Base-by-base conservation (phyloP, 2,113 vertebrate genomes). In the Chloropsis hardwickii region DNA sequence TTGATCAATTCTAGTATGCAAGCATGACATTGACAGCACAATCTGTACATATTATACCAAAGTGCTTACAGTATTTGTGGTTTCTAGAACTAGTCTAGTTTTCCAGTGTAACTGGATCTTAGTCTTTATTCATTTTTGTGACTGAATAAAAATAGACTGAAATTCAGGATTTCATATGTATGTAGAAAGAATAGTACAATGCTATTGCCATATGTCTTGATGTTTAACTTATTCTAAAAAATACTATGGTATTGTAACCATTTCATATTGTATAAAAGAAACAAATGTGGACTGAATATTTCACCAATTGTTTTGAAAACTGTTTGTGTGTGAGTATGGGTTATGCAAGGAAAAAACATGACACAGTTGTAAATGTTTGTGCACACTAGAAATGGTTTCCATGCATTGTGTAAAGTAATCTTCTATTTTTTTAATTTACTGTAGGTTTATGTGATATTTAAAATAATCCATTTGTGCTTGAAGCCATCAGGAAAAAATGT, bases 211-310 rank as follows among this genome's bases (percentile, higher is more conserved):
- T 70, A 84, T 94, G 87, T 98, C 93, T 97, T 97, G 93, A 94
- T 97, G 94, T 97, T 98, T 98, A 98, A 98, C 97, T 98, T 98
- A 98, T 97, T 98, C 96, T 95, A 71, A 97, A 96, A 81, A 95
- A 81, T 87, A 51, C 87, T 88, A 86, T 79, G 84, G 31, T 93
- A 94, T 93, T 91, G 81, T 86, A 94, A 76, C 93, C 86, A 66
- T 94, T 96, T 95, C 90, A 94, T 95, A 12, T 89, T 95, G 87
- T 92, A 94, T 91, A 96, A 93, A 95, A 81, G 72, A 94, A 82
- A 61, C 89, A 69, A 66, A 82, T 67, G 89, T 72, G 72, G 90
- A 94, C 95, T 95, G 83, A 91, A 56, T 96, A 96, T 96, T 95
- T 97, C 93, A 95, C 88, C 57, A 51, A 78, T 96, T 92, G 84